These are phyloP conservation scores for Australoheros facetus DNA, from an alignment of 2,797 vertebrate species.

Conservation along the genomic window DNA sequence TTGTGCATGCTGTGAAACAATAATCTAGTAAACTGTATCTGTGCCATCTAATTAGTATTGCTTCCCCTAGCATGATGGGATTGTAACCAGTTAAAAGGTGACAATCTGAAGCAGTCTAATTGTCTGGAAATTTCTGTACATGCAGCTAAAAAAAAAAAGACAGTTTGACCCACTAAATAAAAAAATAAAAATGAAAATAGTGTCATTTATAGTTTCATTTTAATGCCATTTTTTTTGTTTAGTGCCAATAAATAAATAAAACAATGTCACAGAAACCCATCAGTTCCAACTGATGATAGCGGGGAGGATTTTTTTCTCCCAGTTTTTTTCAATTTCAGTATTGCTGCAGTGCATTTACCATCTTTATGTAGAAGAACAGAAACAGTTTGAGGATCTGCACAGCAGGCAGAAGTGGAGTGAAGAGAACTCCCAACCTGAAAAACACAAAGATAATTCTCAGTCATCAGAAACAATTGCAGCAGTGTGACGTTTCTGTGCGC, in stretches of 20 bases:
- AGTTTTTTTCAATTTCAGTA: not conserved
- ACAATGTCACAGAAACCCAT: not conserved
- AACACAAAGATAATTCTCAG: conserved; percentile 5
- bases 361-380: conserved; percentile 92
- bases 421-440: conserved; percentile 90
- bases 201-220: not conserved
- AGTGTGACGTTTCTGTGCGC: not conserved
- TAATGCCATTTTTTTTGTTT: not conserved
- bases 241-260: not conserved
- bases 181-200: not conserved
- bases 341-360: conserved; percentile 75
- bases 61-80: not conserved
- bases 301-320: too few relatives aligned
- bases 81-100: not conserved
- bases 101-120: not conserved
- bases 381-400: conserved; percentile 90
- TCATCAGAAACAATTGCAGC: not conserved
- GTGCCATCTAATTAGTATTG: not conserved
- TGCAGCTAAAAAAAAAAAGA: too few relatives aligned
- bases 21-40: not conserved
- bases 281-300: not conserved
- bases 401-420: conserved; percentile 87
- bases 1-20: too few relatives aligned
- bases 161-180: too few relatives aligned
- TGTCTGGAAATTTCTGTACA: not conserved